Conservation (phyloP, 2,797 vertebrate genomes). For the Melanotaenia parkinsoni region DNA sequence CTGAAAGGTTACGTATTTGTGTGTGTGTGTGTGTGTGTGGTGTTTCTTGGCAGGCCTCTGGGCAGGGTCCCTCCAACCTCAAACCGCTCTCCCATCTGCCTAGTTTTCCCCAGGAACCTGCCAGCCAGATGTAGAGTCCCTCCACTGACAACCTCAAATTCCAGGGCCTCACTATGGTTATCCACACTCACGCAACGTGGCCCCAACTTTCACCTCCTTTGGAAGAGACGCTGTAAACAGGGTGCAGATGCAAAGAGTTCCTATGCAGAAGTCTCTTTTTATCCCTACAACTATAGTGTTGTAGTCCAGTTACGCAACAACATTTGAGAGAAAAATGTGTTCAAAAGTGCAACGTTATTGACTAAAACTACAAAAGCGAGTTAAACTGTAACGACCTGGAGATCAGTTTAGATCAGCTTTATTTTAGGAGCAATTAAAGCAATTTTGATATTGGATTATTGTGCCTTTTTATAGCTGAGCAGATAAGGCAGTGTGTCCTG, state of each 20-base stretch:
- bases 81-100: conserved; percentile 46
- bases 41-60: conserved; percentile 38
- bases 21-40: conserved; percentile 30
- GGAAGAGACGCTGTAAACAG: conserved; percentile 43
- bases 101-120: conserved; percentile 60
- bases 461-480: conserved; percentile 3
- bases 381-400: background rate
- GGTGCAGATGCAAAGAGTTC: background rate
- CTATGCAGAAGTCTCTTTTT: background rate
- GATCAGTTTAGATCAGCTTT: conserved; percentile 2
- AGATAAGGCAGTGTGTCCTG: conserved; percentile 5
- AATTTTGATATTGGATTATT: background rate
- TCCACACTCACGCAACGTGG: conserved; percentile 46
- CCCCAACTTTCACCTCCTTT: conserved; percentile 40
- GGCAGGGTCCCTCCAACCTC: conserved; percentile 51
- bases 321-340: background rate
- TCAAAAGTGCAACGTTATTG: background rate
- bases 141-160: conserved; percentile 62
- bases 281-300: background rate
- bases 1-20: conserved; percentile 55
- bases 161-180: conserved; percentile 52
- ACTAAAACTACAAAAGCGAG: background rate
- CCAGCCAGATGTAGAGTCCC: conserved; percentile 76
- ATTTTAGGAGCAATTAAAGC: conserved; percentile 9
- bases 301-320: background rate